phyloP scores from a whole-genome alignment of 2,113 vertebrate genomes.

The Colaptes auratus region DNA sequence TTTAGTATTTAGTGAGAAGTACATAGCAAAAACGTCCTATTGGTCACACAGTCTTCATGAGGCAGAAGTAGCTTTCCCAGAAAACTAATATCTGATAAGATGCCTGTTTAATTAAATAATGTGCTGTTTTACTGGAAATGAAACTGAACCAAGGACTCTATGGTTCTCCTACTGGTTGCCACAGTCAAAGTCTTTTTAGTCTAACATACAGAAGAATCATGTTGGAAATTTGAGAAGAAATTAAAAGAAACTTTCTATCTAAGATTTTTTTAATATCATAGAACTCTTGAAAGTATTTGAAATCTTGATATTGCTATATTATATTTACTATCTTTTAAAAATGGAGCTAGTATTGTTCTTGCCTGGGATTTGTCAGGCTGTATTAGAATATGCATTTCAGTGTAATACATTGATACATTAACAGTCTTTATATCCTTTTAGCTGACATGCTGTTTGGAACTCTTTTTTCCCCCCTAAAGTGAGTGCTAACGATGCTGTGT shows the following conservation, averaged over 20 bases:
- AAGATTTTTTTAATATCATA: neutral
- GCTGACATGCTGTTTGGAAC: neutral
- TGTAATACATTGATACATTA: neutral
- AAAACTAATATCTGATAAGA: neutral
- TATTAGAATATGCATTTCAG: neutral
- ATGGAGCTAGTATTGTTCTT: neutral
- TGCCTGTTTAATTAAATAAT: constrained; percentile 19
- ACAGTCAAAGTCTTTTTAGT: neutral
- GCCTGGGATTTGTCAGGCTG: neutral
- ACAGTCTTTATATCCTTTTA: neutral
- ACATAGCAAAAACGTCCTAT: neutral
- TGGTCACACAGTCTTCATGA: neutral
- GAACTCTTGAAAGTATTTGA: neutral
- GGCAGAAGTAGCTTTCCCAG: neutral
- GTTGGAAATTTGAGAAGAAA: neutral
- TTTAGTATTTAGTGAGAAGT: neutral
- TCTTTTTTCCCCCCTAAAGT: neutral
- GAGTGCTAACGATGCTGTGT: neutral
- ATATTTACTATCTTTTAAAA: neutral
- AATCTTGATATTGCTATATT: neutral
- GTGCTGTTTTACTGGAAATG: neutral
- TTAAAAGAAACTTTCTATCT: neutral
- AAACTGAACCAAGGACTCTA: neutral
- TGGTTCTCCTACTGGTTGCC: neutral
- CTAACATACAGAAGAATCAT: neutral